A percentile compares a stretch with the other conserved stretches of the same genome.
phyloP scores from a whole-genome alignment of 2,113 vertebrate genomes.

The Passer montanus region DNA sequence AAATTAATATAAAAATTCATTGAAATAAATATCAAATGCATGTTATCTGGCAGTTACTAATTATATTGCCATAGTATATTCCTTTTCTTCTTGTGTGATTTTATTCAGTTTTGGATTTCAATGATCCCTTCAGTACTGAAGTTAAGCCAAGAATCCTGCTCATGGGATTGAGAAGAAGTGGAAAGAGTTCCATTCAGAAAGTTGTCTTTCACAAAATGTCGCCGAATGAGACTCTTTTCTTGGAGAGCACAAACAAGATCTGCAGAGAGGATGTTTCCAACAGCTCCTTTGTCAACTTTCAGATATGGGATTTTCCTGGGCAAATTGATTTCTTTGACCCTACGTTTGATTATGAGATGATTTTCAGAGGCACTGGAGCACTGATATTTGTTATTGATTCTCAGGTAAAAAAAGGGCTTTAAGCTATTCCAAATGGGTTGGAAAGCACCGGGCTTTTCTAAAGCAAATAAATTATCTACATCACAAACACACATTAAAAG shows the following conservation, averaged over 20 bases:
- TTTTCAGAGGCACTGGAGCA: slow-evolving; percentile 91
- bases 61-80: background rate
- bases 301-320: slow-evolving; percentile 95
- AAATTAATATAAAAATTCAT: background rate
- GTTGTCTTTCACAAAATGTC: slow-evolving; percentile 97
- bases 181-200: slow-evolving; percentile 96
- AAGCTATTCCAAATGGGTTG: background rate
- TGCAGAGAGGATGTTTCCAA: slow-evolving; percentile 92
- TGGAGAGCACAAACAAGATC: slow-evolving; percentile 95
- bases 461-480: background rate
- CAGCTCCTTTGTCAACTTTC: slow-evolving; percentile 94
- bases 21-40: background rate
- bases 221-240: slow-evolving; percentile 89
- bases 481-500: background rate
- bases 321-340: slow-evolving; percentile 95
- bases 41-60: background rate
- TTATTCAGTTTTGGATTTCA: slow-evolving; percentile 85
- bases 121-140: slow-evolving; percentile 86
- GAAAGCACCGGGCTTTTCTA: background rate
- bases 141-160: slow-evolving; percentile 93
- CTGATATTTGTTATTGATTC: slow-evolving; percentile 94
- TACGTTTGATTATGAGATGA: slow-evolving; percentile 94
- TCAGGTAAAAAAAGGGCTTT: slow-evolving; percentile 77
- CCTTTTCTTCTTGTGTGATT: slow-evolving; percentile 63
- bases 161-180: slow-evolving; percentile 91